A percentile compares a stretch with the other conserved stretches of the same genome.
Conservation (phyloP, 2,797 vertebrate genomes). For the Valencia hispanica region DNA sequence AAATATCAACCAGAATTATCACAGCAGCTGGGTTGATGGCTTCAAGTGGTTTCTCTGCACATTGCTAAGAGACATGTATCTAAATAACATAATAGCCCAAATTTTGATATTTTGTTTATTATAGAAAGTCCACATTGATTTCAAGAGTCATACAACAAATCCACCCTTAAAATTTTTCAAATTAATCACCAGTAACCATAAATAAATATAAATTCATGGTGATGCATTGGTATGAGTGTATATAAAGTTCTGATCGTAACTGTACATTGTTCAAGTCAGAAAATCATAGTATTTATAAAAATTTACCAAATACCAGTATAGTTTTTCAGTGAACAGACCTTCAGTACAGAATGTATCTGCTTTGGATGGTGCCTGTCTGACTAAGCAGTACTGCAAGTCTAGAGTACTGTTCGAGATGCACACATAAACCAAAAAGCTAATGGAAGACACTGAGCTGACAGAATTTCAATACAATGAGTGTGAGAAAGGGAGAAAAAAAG, state of each 20-base stretch:
- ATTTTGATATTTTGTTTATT: background rate
- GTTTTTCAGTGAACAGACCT: slow-evolving; percentile 62
- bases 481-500: slow-evolving; percentile 46
- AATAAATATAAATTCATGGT: background rate
- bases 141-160: background rate
- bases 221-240: background rate
- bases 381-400: slow-evolving; percentile 59
- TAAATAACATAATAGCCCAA: background rate
- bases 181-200: background rate
- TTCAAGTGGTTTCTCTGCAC: background rate
- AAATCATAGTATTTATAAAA: slow-evolving; percentile 35
- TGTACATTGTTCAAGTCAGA: background rate
- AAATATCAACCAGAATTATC: background rate
- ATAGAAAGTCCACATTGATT: background rate
- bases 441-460: slow-evolving; percentile 68
- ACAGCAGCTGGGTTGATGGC: background rate
- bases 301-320: slow-evolving; percentile 61
- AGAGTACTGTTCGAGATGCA: slow-evolving; percentile 69
- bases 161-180: background rate
- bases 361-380: slow-evolving; percentile 64
- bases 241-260: background rate
- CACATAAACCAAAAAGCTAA: slow-evolving; percentile 81
- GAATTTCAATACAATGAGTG: slow-evolving; percentile 75
- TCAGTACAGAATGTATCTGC: slow-evolving; percentile 69
- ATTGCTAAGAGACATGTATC: background rate